These are phyloP conservation scores for Bujurquina vittata DNA, from an alignment of 2,113 vertebrate species.

Conservation along the genomic window DNA sequence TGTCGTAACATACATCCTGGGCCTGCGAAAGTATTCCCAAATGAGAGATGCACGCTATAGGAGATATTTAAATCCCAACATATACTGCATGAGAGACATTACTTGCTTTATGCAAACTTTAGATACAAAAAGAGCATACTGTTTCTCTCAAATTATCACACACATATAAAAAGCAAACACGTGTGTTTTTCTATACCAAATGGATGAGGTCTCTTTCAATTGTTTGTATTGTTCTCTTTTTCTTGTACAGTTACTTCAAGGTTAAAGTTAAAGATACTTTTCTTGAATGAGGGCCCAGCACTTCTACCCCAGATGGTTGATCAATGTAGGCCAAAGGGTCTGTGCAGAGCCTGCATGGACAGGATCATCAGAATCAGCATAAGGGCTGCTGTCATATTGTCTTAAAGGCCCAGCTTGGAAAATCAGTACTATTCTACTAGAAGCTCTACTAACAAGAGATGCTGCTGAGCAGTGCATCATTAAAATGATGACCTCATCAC, in stretches of 20 bases:
- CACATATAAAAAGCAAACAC: conserved; percentile 50
- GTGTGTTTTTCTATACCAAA: conserved; percentile 32
- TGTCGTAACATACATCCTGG: conserved; percentile 49
- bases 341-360: conserved; percentile 55
- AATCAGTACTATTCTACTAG: background rate
- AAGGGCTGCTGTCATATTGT: conserved; percentile 65
- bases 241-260: conserved; percentile 21
- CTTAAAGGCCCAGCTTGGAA: conserved; percentile 65
- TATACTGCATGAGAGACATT: conserved; percentile 44
- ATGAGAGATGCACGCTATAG: conserved; percentile 43
- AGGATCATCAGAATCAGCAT: conserved; percentile 65
- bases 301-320: conserved; percentile 30
- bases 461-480: background rate
- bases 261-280: conserved; percentile 26
- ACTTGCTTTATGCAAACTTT: conserved; percentile 43
- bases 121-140: conserved; percentile 41
- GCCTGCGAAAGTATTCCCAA: conserved; percentile 48
- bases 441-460: background rate
- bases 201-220: conserved; percentile 26
- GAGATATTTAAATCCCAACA: conserved; percentile 46
- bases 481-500: background rate
- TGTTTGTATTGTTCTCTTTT: conserved; percentile 9
- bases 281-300: conserved; percentile 54
- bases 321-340: conserved; percentile 39
- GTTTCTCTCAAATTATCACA: conserved; percentile 36